A percentile compares a stretch with the other conserved stretches of the same genome.
phyloP scores from a whole-genome alignment of 2,797 vertebrate species.

The Melanotaenia parkinsoni region DNA sequence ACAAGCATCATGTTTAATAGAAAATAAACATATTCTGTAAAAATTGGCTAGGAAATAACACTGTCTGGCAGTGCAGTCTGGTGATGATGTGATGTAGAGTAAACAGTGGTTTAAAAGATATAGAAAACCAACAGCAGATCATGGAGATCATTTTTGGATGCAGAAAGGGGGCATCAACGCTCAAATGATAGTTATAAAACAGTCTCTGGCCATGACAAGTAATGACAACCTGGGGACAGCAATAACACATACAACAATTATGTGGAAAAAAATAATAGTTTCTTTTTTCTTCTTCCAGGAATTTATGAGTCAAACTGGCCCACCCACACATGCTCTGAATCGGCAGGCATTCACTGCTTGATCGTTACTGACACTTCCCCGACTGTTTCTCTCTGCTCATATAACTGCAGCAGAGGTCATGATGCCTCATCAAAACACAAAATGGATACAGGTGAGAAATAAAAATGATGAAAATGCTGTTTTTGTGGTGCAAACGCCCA shows the following conservation, averaged over 20 bases:
- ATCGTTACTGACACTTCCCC: constrained; percentile 51
- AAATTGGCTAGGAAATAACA: constrained; percentile 5
- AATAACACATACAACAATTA: background rate
- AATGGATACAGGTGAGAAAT: constrained; percentile 39
- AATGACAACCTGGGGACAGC: background rate
- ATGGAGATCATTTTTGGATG: background rate
- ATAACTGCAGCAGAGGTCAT: constrained; percentile 52
- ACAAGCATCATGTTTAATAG: constrained; percentile 6
- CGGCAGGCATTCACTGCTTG: constrained; percentile 42
- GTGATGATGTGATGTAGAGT: background rate
- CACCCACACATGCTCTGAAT: constrained; percentile 29
- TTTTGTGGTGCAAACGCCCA: constrained; percentile 15
- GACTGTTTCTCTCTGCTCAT: constrained; percentile 42
- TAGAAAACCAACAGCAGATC: constrained; percentile 8
- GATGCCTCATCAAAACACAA: constrained; percentile 60
- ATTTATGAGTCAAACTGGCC: constrained; percentile 31
- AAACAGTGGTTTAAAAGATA: background rate
- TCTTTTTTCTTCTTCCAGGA: constrained; percentile 9
- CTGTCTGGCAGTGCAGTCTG: background rate
- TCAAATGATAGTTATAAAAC: background rate
- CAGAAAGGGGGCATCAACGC: background rate
- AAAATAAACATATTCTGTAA: constrained; percentile 7
- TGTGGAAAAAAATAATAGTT: background rate
- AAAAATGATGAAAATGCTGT: constrained; percentile 37
- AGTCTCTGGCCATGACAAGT: background rate